Evolutionary conservation across 2,888 invertebrate genomes (phyloP).

Genomic region (Penaeus monodon): DNA sequence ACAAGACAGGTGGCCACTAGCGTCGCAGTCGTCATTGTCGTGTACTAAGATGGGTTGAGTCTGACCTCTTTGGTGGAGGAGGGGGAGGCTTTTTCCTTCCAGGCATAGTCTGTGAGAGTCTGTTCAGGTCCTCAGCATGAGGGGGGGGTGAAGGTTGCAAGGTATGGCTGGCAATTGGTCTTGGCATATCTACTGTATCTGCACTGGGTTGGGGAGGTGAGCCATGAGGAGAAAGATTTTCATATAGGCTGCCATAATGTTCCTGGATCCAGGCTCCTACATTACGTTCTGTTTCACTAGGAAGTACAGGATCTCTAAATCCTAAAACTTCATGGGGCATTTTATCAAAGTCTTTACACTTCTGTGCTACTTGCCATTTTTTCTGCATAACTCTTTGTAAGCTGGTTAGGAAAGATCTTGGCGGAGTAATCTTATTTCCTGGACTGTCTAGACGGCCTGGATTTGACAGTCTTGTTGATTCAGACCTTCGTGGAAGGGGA

Average conservation of each 20-base stretch:
- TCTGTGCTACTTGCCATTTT: slow-evolving; percentile 93
- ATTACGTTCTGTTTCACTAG: slow-evolving; percentile 80
- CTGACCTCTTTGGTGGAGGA: slow-evolving; percentile 78
- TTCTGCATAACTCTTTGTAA: slow-evolving; percentile 92
- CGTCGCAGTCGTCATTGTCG: slow-evolving; percentile 56
- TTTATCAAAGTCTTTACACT: slow-evolving; percentile 89
- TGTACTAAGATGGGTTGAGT: slow-evolving; percentile 76
- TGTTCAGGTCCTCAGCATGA: slow-evolving; percentile 36
- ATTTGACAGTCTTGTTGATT: slow-evolving; percentile 76
- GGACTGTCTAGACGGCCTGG: slow-evolving; percentile 69
- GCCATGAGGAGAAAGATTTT: slow-evolving; percentile 78
- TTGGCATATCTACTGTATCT: not conserved
- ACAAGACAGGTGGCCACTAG: slow-evolving; percentile 49
- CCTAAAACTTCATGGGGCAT: slow-evolving; percentile 92
- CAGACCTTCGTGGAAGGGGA: slow-evolving; percentile 77
- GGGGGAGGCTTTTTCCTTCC: slow-evolving; percentile 68
- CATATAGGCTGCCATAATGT: slow-evolving; percentile 84
- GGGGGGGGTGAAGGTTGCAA: slow-evolving; percentile 49
- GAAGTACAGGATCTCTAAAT: slow-evolving; percentile 74
- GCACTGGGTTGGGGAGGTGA: slow-evolving; percentile 28
- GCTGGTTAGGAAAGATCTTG: slow-evolving; percentile 85
- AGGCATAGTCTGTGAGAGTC: slow-evolving; percentile 48
- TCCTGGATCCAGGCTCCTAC: slow-evolving; percentile 92
- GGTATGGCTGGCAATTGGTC: slow-evolving; percentile 36
- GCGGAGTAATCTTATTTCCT: slow-evolving; percentile 68